A percentile compares a stretch with the other conserved stretches of the same genome.
Evolutionary conservation across 2,113 vertebrate species (phyloP).

Genomic region (Corythaeola cristata): DNA sequence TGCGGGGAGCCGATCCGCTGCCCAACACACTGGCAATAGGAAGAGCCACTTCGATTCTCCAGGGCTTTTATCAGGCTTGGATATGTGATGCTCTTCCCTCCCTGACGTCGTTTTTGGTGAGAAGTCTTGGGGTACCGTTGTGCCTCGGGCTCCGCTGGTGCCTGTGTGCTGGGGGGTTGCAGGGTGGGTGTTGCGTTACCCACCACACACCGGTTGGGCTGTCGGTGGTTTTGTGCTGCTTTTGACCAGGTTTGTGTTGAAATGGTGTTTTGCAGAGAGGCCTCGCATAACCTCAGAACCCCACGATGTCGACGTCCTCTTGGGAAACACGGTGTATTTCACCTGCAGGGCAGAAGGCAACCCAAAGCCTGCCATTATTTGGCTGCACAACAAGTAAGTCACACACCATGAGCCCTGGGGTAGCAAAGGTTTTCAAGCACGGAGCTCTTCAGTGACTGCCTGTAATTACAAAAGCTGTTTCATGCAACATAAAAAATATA

Average conservation of each 20-base stretch:
- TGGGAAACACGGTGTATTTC: constrained; percentile 92
- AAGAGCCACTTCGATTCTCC: neutral
- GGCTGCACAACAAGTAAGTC: constrained; percentile 92
- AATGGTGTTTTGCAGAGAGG: constrained; percentile 75
- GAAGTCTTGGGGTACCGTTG: neutral
- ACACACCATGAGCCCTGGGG: neutral
- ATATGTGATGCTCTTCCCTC: neutral
- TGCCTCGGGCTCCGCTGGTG: neutral
- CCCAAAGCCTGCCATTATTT: constrained; percentile 91
- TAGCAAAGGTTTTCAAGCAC: neutral
- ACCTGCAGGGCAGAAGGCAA: constrained; percentile 92
- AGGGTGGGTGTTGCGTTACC: neutral
- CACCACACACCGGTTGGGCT: fast-evolving
- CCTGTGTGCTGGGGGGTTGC: neutral
- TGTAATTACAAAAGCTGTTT: neutral
- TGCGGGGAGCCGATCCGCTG: neutral
- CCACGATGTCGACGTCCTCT: constrained; percentile 85
- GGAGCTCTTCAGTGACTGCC: neutral
- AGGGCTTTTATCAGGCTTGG: neutral
- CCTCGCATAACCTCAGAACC: constrained; percentile 90
- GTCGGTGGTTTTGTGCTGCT: neutral
- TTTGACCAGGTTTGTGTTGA: neutral
- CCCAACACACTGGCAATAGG: fast-evolving
- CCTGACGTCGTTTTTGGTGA: neutral
- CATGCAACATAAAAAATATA: neutral